Conservation (phyloP, 1,140 invertebrate genomes). For the Ephestia elutella region DNA sequence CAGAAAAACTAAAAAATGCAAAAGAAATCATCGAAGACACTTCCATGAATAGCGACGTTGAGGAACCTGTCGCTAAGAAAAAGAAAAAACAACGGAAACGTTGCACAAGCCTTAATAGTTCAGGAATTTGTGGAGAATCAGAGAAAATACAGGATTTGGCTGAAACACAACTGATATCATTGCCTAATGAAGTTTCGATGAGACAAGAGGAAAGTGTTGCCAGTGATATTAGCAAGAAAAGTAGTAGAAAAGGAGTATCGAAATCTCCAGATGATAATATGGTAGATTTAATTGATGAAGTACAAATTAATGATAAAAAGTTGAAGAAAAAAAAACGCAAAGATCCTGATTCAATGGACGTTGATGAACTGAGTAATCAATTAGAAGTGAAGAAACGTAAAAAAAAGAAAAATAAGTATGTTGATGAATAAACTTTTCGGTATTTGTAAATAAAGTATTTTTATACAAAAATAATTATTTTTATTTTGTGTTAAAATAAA, state of each 20-base stretch:
- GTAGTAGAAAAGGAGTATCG: slow-evolving; percentile 12
- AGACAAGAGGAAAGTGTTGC: slow-evolving; percentile 15
- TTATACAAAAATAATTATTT: no score
- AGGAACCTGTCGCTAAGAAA: slow-evolving; percentile 18
- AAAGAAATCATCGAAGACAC: slow-evolving; percentile 20
- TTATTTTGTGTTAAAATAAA: no score
- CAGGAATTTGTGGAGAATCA: slow-evolving; percentile 2
- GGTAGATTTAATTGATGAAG: not conserved
- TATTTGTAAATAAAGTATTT: not conserved
- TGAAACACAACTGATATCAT: slow-evolving; percentile 10
- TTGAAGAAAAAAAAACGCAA: slow-evolving; percentile 20
- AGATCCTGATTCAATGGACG: not conserved
- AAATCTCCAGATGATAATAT: slow-evolving; percentile 7
- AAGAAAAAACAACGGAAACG: slow-evolving; percentile 33
- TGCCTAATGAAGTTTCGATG: slow-evolving; percentile 12
- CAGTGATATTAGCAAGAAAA: slow-evolving; percentile 14
- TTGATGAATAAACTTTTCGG: not conserved
- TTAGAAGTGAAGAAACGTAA: not conserved
- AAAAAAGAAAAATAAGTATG: not conserved
- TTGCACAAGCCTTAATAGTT: slow-evolving; percentile 20
- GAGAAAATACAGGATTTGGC: not conserved
- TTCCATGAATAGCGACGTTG: slow-evolving; percentile 16
- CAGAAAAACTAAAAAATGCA: slow-evolving; percentile 30
- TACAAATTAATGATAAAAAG: not conserved
- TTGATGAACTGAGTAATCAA: not conserved